These are phyloP conservation scores for Dendroctonus valens DNA, from an alignment of 1,140 invertebrate species.

Conservation along the genomic window DNA sequence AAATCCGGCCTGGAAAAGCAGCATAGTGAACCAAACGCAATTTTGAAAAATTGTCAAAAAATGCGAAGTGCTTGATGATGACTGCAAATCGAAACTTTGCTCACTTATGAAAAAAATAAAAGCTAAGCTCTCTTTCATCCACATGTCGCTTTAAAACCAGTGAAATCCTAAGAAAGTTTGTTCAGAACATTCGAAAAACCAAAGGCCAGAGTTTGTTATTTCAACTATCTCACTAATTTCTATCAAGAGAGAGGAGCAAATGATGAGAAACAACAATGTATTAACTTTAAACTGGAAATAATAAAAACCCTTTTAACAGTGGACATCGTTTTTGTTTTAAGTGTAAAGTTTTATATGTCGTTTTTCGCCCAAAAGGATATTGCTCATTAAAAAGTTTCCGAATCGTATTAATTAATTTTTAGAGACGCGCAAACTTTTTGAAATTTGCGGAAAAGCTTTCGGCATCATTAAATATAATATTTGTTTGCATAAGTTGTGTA, in stretches of 20 bases:
- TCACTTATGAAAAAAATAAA: no score
- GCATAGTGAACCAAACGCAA: no score
- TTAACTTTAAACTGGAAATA: slow-evolving; percentile 21
- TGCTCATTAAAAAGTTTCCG: slow-evolving; percentile 25
- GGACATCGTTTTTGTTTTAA: slow-evolving; percentile 28
- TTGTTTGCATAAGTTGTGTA: no score
- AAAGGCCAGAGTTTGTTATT: no score
- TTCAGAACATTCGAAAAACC: no score
- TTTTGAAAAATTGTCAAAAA: no score
- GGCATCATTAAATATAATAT: not conserved
- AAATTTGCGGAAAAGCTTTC: slow-evolving; percentile 2
- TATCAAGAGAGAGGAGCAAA: slow-evolving; percentile 19
- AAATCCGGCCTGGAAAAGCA: no score
- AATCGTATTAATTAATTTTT: slow-evolving; percentile 15
- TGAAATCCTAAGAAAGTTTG: no score
- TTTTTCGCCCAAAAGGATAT: slow-evolving; percentile 19
- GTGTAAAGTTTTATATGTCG: slow-evolving; percentile 23
- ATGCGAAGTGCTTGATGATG: no score
- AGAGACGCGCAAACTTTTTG: slow-evolving; percentile 9
- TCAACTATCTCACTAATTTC: not conserved
- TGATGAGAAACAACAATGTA: slow-evolving; percentile 15
- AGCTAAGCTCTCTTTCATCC: no score
- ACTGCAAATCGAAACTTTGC: no score
- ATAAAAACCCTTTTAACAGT: slow-evolving; percentile 28
- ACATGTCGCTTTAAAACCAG: no score